These are phyloP conservation scores for Lepus townsendii DNA, from an alignment of 2,797 vertebrate species.

Conservation along the genomic window DNA sequence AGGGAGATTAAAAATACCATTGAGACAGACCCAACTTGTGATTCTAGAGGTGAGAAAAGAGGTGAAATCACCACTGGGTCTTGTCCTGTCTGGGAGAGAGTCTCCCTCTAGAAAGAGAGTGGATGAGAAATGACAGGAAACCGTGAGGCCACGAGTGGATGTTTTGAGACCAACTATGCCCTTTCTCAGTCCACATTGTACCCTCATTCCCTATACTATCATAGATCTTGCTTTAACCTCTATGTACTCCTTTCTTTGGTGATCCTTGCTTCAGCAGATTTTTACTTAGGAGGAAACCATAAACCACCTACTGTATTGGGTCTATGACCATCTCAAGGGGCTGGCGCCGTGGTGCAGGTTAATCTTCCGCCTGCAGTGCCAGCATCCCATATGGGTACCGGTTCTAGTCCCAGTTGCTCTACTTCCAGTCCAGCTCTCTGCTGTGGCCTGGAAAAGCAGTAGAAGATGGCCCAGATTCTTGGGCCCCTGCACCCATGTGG, in stretches of 20 bases:
- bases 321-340: not conserved
- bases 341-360: no score
- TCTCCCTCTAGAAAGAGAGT: not conserved
- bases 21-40: conserved; percentile 37
- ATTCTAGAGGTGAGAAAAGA: conserved; percentile 28
- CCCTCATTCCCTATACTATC: not conserved
- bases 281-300: not conserved
- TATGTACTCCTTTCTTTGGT: not conserved
- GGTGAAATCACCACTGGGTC: not conserved
- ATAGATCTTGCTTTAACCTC: not conserved
- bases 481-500: no score
- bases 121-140: not conserved
- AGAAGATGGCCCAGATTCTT: no score
- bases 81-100: conserved; percentile 23
- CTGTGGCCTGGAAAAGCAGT: no score
- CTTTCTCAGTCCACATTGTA: not conserved
- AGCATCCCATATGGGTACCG: no score
- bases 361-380: no score
- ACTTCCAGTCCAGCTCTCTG: no score
- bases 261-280: not conserved
- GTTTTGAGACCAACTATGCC: no score
- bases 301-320: not conserved
- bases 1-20: conserved; percentile 65
- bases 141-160: not conserved
- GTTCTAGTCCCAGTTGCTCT: no score